A percentile compares a stretch with the other conserved stretches of the same genome.
These are phyloP conservation scores for Acleris literana DNA, from an alignment of 2,888 invertebrate species.

Conservation along the genomic window DNA sequence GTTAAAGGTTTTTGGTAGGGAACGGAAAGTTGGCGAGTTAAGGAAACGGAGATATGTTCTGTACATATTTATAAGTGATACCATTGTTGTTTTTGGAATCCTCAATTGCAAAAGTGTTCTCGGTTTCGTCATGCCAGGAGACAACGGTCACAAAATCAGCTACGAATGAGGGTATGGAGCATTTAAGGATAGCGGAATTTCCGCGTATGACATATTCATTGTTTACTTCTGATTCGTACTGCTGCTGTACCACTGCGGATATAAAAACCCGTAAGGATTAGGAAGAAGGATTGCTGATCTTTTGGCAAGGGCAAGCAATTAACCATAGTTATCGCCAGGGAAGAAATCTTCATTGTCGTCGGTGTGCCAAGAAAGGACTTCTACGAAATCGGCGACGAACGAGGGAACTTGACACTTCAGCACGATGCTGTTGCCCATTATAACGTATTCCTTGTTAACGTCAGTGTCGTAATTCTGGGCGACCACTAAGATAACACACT, in stretches of 20 bases:
- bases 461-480: slow-evolving; percentile 92
- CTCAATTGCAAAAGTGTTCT: slow-evolving; percentile 75
- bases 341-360: slow-evolving; percentile 89
- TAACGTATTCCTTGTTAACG: slow-evolving; percentile 93
- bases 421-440: slow-evolving; percentile 91
- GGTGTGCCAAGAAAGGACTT: slow-evolving; percentile 91
- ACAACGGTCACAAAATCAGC: slow-evolving; percentile 95
- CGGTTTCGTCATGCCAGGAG: slow-evolving; percentile 93
- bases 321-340: slow-evolving; percentile 86
- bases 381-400: slow-evolving; percentile 93
- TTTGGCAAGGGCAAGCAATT: slow-evolving; percentile 41
- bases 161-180: slow-evolving; percentile 95
- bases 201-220: slow-evolving; percentile 96
- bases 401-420: slow-evolving; percentile 93
- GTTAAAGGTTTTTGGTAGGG: slow-evolving; percentile 13
- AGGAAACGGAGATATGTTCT: slow-evolving; percentile 24
- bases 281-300: slow-evolving; percentile 29
- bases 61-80: slow-evolving; percentile 44
- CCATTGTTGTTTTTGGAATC: slow-evolving; percentile 67
- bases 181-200: slow-evolving; percentile 94
- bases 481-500: slow-evolving; percentile 83
- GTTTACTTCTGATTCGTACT: slow-evolving; percentile 95
- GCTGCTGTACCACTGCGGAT: slow-evolving; percentile 92
- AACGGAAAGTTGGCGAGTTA: slow-evolving; percentile 28
- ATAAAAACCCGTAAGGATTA: slow-evolving; percentile 39